Evolutionary conservation across 2,113 vertebrate genomes (phyloP).

Genomic region (Pteropus alecto): DNA sequence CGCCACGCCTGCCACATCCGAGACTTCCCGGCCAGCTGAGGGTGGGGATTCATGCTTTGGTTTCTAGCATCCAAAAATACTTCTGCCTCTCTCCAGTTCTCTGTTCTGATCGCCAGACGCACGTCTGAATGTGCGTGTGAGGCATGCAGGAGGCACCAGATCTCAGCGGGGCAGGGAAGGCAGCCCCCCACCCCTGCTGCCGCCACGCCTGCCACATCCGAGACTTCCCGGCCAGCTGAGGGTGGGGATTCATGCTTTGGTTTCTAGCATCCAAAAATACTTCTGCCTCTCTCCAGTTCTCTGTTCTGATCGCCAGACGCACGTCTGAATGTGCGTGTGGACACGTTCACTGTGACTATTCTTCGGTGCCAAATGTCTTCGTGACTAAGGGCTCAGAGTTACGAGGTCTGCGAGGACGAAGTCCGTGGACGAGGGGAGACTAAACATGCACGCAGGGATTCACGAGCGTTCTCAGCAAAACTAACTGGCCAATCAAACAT

Average conservation of each 20-base stretch:
- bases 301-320: background rate
- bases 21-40: too few species aligned
- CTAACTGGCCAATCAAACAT: background rate
- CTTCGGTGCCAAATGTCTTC: too few species aligned
- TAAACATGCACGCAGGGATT: background rate
- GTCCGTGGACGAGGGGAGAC: rapidly evolving
- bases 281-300: too few species aligned
- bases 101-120: background rate
- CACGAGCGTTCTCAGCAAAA: background rate
- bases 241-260: background rate
- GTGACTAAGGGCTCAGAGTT: background rate
- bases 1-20: background rate
- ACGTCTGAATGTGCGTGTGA: rapidly evolving
- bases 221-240: too few species aligned
- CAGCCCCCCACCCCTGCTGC: too few species aligned
- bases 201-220: too few species aligned
- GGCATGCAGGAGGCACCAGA: too few species aligned
- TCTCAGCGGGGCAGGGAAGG: too few species aligned
- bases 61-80: background rate
- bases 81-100: too few species aligned
- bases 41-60: background rate
- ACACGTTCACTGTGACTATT: too few species aligned
- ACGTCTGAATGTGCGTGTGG: rapidly evolving
- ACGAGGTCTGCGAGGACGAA: too few species aligned
- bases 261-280: background rate